Base-by-base conservation (phyloP, 2,888 invertebrate genomes). In the Apamea sordens region DNA sequence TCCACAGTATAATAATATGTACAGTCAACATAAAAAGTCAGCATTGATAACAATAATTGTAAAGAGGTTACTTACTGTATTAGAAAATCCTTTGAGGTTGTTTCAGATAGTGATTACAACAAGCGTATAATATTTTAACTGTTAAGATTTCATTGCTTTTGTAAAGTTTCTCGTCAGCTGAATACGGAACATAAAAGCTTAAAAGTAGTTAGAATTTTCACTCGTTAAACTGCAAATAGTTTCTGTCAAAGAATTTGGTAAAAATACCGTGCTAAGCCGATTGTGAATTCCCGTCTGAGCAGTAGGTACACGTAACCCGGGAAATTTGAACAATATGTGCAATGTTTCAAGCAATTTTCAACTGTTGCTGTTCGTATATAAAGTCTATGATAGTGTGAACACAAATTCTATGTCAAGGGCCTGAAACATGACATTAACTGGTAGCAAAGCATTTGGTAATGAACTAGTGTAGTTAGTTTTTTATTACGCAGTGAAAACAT, bases 251-350 rank as follows among this genome's bases (percentile, higher is more conserved):
- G 68, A 79, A 86, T 87, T 89, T 61, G 82, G 73, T 73, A 77
- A 87, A 84, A 89, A 86, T 81, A 75, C 82, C 70, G 61, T 77
- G 83, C 65, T 82, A 85, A 86, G 76, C 85, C 76, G 70, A 77
- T 83, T 83, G 85, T 80, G 77, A 85, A 90, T 86, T 80, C 78
- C 79, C 63, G 69, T 56, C 77, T 78, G 76, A 77, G 63, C 70
- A 68, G 71, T n/a, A n/a, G n/a, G n/a, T 65, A 56, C 21, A 73
- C 56, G 68, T 50, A 68, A n/a, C 44, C 50, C 21, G 28, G 53
- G n/a, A 80, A 80, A 86, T 79, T 76, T 77, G 18, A 64, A 73
- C 71, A 76, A 61, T 15, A 44, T 44, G 15, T 53, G 10, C 32
- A n/a, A 28, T 28, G n/a, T 50, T 59, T 41, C 72, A 84, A n/a